phyloP scores from a whole-genome alignment of 2,113 vertebrate genomes.

The Neotoma lepida region DNA sequence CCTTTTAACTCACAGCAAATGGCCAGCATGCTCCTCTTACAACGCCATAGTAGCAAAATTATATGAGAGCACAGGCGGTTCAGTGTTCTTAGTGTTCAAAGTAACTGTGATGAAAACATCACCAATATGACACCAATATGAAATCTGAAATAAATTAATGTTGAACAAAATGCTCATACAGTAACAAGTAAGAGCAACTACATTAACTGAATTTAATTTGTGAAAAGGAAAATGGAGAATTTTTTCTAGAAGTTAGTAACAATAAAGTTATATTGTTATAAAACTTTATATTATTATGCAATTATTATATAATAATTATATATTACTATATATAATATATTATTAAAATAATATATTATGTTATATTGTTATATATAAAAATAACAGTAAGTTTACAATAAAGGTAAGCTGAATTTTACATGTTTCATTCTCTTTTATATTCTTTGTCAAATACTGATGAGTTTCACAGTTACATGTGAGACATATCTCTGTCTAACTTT shows the following conservation, averaged over 20 bases:
- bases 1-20: background rate
- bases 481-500: background rate
- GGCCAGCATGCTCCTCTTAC: background rate
- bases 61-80: background rate
- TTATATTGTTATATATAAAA: too few species aligned
- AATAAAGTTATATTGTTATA: too few species aligned
- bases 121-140: background rate
- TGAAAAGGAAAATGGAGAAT: background rate
- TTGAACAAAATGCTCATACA: background rate
- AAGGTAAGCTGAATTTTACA: background rate
- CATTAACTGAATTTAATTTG: slow-evolving; percentile 4
- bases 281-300: too few species aligned
- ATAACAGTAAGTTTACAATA: too few species aligned
- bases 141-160: background rate
- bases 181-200: background rate
- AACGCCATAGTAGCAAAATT: background rate
- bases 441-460: background rate
- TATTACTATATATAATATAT: too few species aligned
- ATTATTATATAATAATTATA: too few species aligned
- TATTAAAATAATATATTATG: too few species aligned
- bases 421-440: background rate
- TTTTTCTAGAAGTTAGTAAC: background rate
- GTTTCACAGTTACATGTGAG: background rate
- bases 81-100: background rate
- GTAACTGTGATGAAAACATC: background rate